Evolutionary conservation across 2,113 vertebrate species (phyloP).

Genomic region (Forbesichthys papilliferus): DNA sequence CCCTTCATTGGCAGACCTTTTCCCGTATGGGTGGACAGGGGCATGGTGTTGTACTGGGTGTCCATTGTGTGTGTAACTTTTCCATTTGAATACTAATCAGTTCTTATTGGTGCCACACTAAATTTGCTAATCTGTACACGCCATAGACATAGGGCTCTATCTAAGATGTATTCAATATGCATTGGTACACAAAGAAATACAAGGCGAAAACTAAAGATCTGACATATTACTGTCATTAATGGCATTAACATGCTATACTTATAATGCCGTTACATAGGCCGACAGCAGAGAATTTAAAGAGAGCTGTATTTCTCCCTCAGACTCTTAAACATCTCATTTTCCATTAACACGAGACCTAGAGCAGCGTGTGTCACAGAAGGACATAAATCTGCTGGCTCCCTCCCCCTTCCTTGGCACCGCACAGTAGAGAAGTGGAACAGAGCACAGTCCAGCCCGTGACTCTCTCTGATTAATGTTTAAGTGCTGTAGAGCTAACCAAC

Average conservation of each 20-base stretch:
- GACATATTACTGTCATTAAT: constrained; percentile 68
- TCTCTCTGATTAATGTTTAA: constrained; percentile 39
- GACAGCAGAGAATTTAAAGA: constrained; percentile 69
- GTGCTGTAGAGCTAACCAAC: constrained; percentile 27
- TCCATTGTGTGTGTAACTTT: constrained; percentile 66
- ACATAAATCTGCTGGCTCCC: constrained; percentile 70
- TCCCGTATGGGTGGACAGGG: constrained; percentile 62
- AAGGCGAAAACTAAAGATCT: constrained; percentile 53
- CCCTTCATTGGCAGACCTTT: constrained; percentile 71
- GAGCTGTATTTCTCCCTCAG: constrained; percentile 70
- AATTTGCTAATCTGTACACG: constrained; percentile 18
- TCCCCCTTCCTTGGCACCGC: constrained; percentile 58
- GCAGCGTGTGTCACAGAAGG: constrained; percentile 72
- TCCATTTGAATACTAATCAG: constrained; percentile 61
- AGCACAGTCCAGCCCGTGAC: constrained; percentile 64
- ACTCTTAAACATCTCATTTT: constrained; percentile 76
- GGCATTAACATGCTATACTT: constrained; percentile 62
- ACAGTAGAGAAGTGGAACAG: constrained; percentile 67
- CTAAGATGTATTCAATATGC: constrained; percentile 27
- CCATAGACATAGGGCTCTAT: constrained; percentile 22
- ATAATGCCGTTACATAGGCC: constrained; percentile 64
- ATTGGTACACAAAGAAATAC: constrained; percentile 27
- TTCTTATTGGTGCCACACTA: constrained; percentile 28
- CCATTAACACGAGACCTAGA: constrained; percentile 75
- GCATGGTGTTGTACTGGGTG: constrained; percentile 65